A percentile compares a stretch with the other conserved stretches of the same genome.
These are phyloP conservation scores for Mugil cephalus DNA, from an alignment of 2,113 vertebrate species.

Conservation along the genomic window DNA sequence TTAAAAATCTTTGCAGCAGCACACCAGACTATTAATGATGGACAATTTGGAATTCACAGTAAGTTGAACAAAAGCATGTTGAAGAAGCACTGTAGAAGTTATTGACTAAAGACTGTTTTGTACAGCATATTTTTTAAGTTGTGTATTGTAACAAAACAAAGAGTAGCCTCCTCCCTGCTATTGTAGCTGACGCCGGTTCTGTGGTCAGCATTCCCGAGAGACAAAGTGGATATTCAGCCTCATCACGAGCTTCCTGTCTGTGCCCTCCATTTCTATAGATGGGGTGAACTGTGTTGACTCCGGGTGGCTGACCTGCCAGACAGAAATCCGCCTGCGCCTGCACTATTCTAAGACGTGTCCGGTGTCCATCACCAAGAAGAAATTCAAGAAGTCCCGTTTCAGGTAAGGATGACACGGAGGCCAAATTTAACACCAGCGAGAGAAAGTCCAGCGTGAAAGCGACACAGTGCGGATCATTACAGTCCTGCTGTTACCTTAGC, in stretches of 20 bases:
- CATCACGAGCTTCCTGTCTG: not conserved
- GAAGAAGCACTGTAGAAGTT: too few relatives aligned
- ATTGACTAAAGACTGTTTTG: not conserved
- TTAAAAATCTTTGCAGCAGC: slow-evolving; percentile 84
- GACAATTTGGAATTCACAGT: slow-evolving; percentile 93
- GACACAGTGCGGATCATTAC: not conserved
- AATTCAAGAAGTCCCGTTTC: slow-evolving; percentile 97
- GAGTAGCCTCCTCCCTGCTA: rapidly evolving
- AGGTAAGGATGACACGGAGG: slow-evolving; percentile 83
- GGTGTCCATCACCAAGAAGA: slow-evolving; percentile 96
- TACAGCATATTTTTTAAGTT: slow-evolving; percentile 4
- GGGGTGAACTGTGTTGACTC: slow-evolving; percentile 89
- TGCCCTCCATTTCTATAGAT: slow-evolving; percentile 81
- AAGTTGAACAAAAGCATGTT: slow-evolving; percentile 82
- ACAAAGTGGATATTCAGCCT: slow-evolving; percentile 6
- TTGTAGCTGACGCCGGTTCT: slow-evolving; percentile 22
- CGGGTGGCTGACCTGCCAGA: slow-evolving; percentile 97
- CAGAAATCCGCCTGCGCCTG: slow-evolving; percentile 95
- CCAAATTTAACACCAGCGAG: slow-evolving; percentile 23
- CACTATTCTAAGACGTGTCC: slow-evolving; percentile 93
- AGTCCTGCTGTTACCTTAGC: not conserved
- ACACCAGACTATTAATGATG: slow-evolving; percentile 87
- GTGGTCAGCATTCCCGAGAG: slow-evolving; percentile 11
- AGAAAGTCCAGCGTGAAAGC: slow-evolving; percentile 36
- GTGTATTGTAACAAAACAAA: not conserved